Percentiles rank a stretch among this genome's conserved stretches.
Conservation (phyloP, 2,113 vertebrate species). For the Brachyhypopomus gauderio region DNA sequence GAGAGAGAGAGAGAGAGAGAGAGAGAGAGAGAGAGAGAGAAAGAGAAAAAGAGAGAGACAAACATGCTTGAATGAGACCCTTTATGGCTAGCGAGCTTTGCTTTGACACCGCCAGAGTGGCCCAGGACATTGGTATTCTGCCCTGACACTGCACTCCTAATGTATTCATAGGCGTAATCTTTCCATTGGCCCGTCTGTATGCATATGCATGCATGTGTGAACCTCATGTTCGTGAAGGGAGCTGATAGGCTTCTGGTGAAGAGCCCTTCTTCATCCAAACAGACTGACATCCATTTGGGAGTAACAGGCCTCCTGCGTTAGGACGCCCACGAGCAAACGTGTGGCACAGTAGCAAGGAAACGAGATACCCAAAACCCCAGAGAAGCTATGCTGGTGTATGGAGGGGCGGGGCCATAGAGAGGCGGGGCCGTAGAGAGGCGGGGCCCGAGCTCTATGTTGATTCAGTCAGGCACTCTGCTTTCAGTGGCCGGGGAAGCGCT, state of each 20-base stretch:
- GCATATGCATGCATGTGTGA: slow-evolving; percentile 37
- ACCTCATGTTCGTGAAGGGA: slow-evolving; percentile 27
- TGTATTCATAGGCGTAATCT: slow-evolving; percentile 55
- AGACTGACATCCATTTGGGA: slow-evolving; percentile 45
- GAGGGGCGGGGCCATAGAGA: too few relatives aligned
- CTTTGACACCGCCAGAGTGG: background rate
- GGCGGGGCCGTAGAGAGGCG: too few relatives aligned
- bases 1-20: slow-evolving; percentile 20
- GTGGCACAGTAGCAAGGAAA: background rate
- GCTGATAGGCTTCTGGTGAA: slow-evolving; percentile 53
- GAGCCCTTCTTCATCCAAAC: slow-evolving; percentile 60
- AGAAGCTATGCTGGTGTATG: too few relatives aligned
- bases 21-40: slow-evolving; percentile 12
- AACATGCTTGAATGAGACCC: slow-evolving; percentile 3
- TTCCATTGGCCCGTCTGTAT: slow-evolving; percentile 34
- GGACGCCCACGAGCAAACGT: background rate
- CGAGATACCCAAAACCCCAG: too few relatives aligned
- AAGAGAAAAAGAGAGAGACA: slow-evolving; percentile 16
- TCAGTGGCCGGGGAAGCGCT: background rate
- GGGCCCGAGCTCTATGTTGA: background rate
- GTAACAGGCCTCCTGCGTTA: background rate
- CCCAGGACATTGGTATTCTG: slow-evolving; percentile 45
- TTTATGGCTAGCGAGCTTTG: background rate
- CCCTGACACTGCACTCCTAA: slow-evolving; percentile 19
- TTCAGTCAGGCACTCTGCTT: background rate